Evolutionary conservation across 2,797 vertebrate species (phyloP).

Genomic region (Saxicola maurus): DNA sequence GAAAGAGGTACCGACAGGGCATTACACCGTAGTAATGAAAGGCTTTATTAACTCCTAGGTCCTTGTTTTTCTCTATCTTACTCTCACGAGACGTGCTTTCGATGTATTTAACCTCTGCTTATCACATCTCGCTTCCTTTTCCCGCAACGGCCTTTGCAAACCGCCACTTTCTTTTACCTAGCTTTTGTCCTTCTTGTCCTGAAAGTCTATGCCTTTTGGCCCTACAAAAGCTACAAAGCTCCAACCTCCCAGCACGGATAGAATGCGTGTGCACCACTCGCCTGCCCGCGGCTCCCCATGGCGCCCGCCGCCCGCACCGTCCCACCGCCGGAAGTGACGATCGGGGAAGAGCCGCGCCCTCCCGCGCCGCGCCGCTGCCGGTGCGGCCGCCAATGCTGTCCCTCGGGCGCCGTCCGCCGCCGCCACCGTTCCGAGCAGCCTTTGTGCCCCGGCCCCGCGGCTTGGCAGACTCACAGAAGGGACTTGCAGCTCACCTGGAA

Average conservation of each 20-base stretch:
- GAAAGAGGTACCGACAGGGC: accelerated
- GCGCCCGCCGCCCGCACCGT: neutral
- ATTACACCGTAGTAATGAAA: accelerated
- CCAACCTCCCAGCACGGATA: accelerated
- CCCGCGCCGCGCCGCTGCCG: accelerated
- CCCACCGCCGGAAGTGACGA: neutral
- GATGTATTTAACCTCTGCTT: neutral
- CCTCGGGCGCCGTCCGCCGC: accelerated
- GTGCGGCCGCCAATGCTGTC: neutral
- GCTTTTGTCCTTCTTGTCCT: neutral
- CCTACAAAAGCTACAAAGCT: too few species aligned
- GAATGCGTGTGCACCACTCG: accelerated
- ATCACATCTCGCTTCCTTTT: too few species aligned
- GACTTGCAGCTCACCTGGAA: neutral
- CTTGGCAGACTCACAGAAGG: accelerated
- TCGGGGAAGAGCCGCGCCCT: accelerated
- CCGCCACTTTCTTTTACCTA: too few species aligned
- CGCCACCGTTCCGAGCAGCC: neutral
- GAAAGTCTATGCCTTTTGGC: neutral
- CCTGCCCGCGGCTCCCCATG: conserved; percentile 15
- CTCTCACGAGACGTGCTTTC: neutral
- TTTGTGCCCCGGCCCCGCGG: neutral
- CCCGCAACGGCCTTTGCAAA: neutral
- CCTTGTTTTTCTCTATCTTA: neutral
- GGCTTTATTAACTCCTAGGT: neutral